Evolutionary conservation across 2,888 invertebrate genomes (phyloP).

Genomic region (Prenolepis imparis): DNA sequence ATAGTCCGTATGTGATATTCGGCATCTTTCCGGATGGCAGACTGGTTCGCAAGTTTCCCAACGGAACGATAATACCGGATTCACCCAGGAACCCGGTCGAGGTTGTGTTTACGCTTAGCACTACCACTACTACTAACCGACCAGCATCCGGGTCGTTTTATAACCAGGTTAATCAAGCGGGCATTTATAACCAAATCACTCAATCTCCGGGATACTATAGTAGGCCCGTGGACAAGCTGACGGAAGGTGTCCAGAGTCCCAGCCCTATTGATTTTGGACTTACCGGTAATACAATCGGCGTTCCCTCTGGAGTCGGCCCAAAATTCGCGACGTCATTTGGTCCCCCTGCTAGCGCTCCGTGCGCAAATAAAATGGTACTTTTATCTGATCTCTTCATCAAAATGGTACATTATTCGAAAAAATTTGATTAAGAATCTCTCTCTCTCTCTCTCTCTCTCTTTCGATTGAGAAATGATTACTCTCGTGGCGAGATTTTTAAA

Average conservation of each 20-base stretch:
- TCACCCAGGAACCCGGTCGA: slow-evolving; percentile 84
- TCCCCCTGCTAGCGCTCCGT: slow-evolving; percentile 79
- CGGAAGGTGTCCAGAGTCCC: slow-evolving; percentile 76
- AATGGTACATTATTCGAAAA: slow-evolving; percentile 32
- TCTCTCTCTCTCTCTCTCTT: too few relatives aligned
- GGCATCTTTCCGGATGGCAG: slow-evolving; percentile 93
- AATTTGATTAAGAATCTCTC: slow-evolving; percentile 11
- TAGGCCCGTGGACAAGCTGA: slow-evolving; percentile 78
- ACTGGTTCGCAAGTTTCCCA: slow-evolving; percentile 93
- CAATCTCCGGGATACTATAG: slow-evolving; percentile 75
- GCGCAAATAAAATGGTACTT: slow-evolving; percentile 84
- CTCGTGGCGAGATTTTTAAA: too few relatives aligned
- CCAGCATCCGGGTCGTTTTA: slow-evolving; percentile 78
- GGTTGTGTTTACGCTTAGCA: slow-evolving; percentile 85
- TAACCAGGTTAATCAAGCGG: slow-evolving; percentile 81
- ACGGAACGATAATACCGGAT: slow-evolving; percentile 93
- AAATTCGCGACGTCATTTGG: slow-evolving; percentile 78
- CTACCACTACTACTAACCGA: slow-evolving; percentile 84
- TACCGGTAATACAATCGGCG: slow-evolving; percentile 82
- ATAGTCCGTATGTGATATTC: slow-evolving; percentile 91
- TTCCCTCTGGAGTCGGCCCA: slow-evolving; percentile 78
- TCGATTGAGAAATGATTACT: too few relatives aligned
- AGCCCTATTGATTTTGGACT: slow-evolving; percentile 82
- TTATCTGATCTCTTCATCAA: slow-evolving; percentile 76
- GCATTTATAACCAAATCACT: slow-evolving; percentile 77